A percentile compares a stretch with the other conserved stretches of the same genome.
Evolutionary conservation across 64 coral and sea anemone genomes (phyloP).

Genomic region (Dendronephthya gigantea): DNA sequence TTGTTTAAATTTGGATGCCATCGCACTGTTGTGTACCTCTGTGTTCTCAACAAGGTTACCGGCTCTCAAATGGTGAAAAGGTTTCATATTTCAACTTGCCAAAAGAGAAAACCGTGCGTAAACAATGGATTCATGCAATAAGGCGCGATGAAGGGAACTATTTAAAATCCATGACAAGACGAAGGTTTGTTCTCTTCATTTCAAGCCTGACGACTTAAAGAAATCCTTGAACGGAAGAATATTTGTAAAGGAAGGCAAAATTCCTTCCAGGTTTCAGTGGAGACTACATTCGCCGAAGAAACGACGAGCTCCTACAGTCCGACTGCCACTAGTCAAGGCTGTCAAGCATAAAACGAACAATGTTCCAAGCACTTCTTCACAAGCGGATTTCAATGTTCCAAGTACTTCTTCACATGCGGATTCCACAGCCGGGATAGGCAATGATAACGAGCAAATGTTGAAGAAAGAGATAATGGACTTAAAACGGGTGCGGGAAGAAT

Average conservation of each 20-base stretch:
- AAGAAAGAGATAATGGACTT: too few species aligned
- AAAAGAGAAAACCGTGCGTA: not conserved
- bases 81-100: slow-evolving; percentile 53
- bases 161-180: slow-evolving; percentile 24
- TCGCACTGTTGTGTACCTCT: slow-evolving; percentile 37
- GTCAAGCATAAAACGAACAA: too few species aligned
- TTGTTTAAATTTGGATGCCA: slow-evolving; percentile 4
- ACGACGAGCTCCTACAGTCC: slow-evolving; percentile 20
- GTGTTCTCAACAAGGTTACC: slow-evolving; percentile 41
- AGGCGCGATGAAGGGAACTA: slow-evolving; percentile 35
- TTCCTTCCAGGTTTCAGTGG: slow-evolving; percentile 40
- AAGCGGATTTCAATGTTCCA: too few species aligned
- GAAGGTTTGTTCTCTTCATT: slow-evolving; percentile 40
- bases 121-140: slow-evolving; percentile 40
- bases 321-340: not conserved
- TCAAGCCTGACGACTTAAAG: not conserved
- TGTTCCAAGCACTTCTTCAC: too few species aligned
- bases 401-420: too few species aligned
- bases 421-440: too few species aligned
- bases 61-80: slow-evolving; percentile 17
- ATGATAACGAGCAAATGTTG: too few species aligned
- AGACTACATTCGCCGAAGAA: slow-evolving; percentile 25
- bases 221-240: slow-evolving; percentile 28
- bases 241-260: slow-evolving; percentile 15
- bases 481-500: too few species aligned